Evolutionary conservation across 2,113 vertebrate species (phyloP).

Genomic region (Bufo gargarizans): DNA sequence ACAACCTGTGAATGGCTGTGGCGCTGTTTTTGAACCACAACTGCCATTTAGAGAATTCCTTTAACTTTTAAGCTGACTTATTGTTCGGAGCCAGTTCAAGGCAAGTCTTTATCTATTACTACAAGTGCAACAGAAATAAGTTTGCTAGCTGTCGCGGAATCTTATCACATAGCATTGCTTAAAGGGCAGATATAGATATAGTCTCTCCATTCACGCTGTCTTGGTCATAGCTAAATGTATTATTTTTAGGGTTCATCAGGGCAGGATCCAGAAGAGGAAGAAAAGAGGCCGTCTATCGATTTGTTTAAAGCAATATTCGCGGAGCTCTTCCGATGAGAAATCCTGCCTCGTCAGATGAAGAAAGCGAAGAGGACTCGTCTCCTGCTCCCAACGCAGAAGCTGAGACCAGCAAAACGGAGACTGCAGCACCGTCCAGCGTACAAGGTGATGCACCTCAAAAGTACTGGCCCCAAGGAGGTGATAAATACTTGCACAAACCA

Average conservation of each 20-base stretch:
- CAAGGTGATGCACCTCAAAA: constrained; percentile 60
- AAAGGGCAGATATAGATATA: too few species aligned
- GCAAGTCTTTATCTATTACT: too few species aligned
- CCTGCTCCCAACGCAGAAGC: constrained; percentile 47
- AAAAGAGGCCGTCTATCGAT: constrained; percentile 85
- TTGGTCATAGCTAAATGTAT: too few species aligned
- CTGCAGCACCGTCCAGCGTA: constrained; percentile 12
- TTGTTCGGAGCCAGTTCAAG: too few species aligned
- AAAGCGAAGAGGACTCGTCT: constrained; percentile 69
- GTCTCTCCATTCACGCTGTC: too few species aligned
- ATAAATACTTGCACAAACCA: neutral
- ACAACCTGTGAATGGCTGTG: too few species aligned
- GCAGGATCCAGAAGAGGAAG: constrained; percentile 74
- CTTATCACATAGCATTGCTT: too few species aligned
- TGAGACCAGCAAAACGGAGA: constrained; percentile 50
- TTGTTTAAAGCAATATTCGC: constrained; percentile 95
- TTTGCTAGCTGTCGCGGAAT: too few species aligned
- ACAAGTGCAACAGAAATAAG: too few species aligned
- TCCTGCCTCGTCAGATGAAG: constrained; percentile 88
- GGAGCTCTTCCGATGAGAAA: constrained; percentile 88
- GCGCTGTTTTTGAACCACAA: too few species aligned
- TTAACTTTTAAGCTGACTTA: too few species aligned
- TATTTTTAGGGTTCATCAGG: constrained; percentile 59
- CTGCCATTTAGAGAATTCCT: too few species aligned
- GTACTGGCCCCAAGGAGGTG: neutral